A percentile compares a stretch with the other conserved stretches of the same genome.
Evolutionary conservation across 2,888 invertebrate genomes (phyloP).

Genomic region (Corbicula japonica): DNA sequence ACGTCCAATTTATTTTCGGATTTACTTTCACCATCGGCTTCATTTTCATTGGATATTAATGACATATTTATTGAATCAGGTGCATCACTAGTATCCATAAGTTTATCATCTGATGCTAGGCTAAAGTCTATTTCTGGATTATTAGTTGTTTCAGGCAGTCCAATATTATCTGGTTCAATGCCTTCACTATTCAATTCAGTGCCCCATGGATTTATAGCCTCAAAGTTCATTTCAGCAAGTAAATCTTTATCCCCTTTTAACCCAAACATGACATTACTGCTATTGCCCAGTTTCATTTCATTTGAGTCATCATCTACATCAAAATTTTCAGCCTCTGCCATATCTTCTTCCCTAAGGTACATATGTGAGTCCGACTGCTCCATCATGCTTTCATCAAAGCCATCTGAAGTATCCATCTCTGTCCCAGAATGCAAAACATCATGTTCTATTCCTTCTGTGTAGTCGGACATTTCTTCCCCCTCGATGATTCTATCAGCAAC

Average conservation of each 20-base stretch:
- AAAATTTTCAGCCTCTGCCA: conserved; percentile 20
- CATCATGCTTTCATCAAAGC: conserved; percentile 7
- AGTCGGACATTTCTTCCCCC: conserved; percentile 51
- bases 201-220: conserved; percentile 60
- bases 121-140: conserved; percentile 40
- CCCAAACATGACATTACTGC: conserved; percentile 36
- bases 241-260: conserved; percentile 38
- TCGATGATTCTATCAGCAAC: conserved; percentile 51
- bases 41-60: conserved; percentile 8
- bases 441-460: conserved; percentile 46
- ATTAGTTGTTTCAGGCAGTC: conserved; percentile 15
- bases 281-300: conserved; percentile 27
- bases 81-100: conserved; percentile 28
- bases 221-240: conserved; percentile 49
- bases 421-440: conserved; percentile 7
- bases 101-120: conserved; percentile 30
- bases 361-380: not conserved
- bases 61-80: conserved; percentile 18
- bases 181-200: conserved; percentile 21
- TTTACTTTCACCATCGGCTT: conserved; percentile 18
- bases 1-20: not conserved
- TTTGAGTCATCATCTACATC: conserved; percentile 25
- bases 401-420: conserved; percentile 6
- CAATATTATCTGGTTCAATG: conserved; percentile 25
- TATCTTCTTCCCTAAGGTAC: conserved; percentile 7